Conservation (phyloP, 2,888 invertebrate species). For the Ariolimax columbianus region DNA sequence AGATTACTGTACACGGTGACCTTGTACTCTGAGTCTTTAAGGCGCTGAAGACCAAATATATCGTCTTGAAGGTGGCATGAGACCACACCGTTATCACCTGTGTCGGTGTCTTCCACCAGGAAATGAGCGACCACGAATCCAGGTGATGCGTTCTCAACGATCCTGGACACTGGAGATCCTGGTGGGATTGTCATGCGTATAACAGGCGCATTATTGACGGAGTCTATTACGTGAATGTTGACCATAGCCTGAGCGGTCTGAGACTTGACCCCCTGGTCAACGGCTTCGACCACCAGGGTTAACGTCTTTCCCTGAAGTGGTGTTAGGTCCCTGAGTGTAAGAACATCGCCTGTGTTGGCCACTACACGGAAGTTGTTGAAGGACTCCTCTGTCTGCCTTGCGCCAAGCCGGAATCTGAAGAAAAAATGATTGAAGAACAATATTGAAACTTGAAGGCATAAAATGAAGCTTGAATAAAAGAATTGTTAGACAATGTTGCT, state of each 20-base stretch:
- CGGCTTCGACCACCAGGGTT: slow-evolving; percentile 54
- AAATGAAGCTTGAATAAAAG: no score
- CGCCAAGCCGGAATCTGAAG: slow-evolving; percentile 51
- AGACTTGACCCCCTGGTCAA: slow-evolving; percentile 53
- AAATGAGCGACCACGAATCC: slow-evolving; percentile 74
- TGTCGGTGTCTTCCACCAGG: slow-evolving; percentile 72
- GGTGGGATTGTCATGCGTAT: slow-evolving; percentile 53
- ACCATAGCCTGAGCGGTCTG: slow-evolving; percentile 49
- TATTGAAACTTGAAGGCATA: no score
- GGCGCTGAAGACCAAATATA: slow-evolving; percentile 64
- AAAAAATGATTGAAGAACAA: no score
- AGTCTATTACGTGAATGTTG: slow-evolving; percentile 51
- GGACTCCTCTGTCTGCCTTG: slow-evolving; percentile 51
- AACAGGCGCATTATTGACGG: slow-evolving; percentile 55
- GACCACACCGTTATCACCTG: slow-evolving; percentile 69
- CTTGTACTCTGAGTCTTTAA: slow-evolving; percentile 66
- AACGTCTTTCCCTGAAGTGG: slow-evolving; percentile 52
- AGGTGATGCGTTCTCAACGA: slow-evolving; percentile 66
- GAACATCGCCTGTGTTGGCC: slow-evolving; percentile 63
- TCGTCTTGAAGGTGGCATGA: slow-evolving; percentile 61
- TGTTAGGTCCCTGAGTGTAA: slow-evolving; percentile 56
- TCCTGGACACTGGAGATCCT: slow-evolving; percentile 46
- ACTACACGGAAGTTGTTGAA: slow-evolving; percentile 63
- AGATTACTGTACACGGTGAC: slow-evolving; percentile 58
- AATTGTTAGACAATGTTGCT: no score